Base-by-base conservation (phyloP, 2,797 vertebrate species). In the Champsocephalus gunnari region DNA sequence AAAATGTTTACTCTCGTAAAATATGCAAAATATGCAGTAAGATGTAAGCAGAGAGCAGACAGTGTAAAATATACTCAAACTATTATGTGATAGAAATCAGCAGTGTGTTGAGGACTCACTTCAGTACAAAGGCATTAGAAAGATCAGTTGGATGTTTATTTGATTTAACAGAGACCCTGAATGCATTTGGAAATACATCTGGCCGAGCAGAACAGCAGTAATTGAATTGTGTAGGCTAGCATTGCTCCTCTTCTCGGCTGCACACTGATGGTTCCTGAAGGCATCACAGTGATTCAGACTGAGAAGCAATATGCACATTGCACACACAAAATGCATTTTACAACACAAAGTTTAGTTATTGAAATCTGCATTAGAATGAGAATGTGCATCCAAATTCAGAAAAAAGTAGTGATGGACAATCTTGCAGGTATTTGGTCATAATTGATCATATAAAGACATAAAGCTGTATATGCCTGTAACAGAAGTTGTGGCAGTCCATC, bases 111-210 rank as follows among this genome's bases (percentile, higher is more conserved):
- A 80, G 58, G 49, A 61, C 66, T 51, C 24, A 2, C 41, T 13
- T 77, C 53, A 73, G 69, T 28, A 55, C 28, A n/a, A 59, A 57
- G 24, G 38, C 72, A 47, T 64, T 24, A 61, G 32, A 69, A 73
- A 66, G 12, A 79, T 65, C 66, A 73, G 48, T 56, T 64, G 45
- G 67, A 57, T 0, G 41, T 53, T 80, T 12, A 56, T 83, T 73
- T 59, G 70, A 79, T 83, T 78, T 79, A 24, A 66, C 61, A 62
- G 47, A 77, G 55, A 66, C 19, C 21, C 21, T 68, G 64, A 82
- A 75, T 70, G 65, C 54, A 57, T 79, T 83, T 80, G n/a, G 54
- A 72, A 75, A 68, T 64, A 71, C 61, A 85, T 87, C 80, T 71
- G 21, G 19, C 64, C 21, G 65, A 67, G 63, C 28, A 71, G 19